phyloP scores from a whole-genome alignment of 1,140 invertebrate genomes.

The Cydia pomonella region DNA sequence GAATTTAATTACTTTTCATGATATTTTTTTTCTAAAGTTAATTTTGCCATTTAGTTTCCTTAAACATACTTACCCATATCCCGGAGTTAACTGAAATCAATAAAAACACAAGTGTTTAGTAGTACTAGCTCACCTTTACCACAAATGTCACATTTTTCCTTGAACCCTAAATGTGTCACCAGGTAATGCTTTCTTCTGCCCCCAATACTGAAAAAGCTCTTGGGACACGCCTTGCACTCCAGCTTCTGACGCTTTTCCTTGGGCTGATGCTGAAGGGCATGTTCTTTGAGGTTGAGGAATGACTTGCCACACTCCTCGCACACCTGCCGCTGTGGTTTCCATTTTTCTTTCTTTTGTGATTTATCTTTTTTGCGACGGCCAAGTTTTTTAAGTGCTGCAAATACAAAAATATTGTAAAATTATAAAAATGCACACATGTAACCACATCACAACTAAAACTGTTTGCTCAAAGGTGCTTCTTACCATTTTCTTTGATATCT shows the following conservation, averaged over 20 bases:
- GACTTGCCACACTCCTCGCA: constrained; percentile 67
- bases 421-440: too few relatives aligned
- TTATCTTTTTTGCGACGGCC: neutral
- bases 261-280: constrained; percentile 50
- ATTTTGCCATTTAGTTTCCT: too few relatives aligned
- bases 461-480: neutral
- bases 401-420: too few relatives aligned
- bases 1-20: too few relatives aligned
- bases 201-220: constrained; percentile 49
- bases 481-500: constrained; percentile 56
- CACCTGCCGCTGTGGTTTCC: constrained; percentile 40
- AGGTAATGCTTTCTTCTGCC: constrained; percentile 57
- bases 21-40: too few relatives aligned
- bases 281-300: constrained; percentile 57
- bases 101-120: too few relatives aligned
- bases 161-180: constrained; percentile 63
- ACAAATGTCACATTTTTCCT: constrained; percentile 61
- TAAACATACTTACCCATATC: too few relatives aligned
- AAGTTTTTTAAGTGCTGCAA: neutral
- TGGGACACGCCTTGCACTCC: constrained; percentile 61
- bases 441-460: too few relatives aligned
- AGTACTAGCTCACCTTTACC: constrained; percentile 57
- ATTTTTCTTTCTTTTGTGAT: constrained; percentile 37
- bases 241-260: constrained; percentile 39
- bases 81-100: too few relatives aligned